Base-by-base conservation (phyloP, 2,888 invertebrate species). In the Rotaria magnacalcarata region DNA sequence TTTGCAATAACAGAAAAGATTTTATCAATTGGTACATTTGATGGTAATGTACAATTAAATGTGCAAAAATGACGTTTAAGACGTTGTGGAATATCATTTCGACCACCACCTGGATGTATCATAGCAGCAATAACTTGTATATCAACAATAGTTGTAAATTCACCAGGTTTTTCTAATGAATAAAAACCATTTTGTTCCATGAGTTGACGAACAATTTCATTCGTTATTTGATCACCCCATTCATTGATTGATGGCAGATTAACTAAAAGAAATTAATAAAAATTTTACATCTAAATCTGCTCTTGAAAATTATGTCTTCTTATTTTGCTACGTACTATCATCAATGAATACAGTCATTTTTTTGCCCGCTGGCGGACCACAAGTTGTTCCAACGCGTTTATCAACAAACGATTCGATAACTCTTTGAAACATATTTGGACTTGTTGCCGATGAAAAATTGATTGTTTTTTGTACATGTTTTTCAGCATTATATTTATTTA, bases 101-200 rank as follows among this genome's bases (percentile, higher is more conserved):
- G 93, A 19, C 97, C 97, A 85, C 97, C 97, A 87, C 97, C 95
- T 88, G 96, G 96, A 90, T 95, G 95, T 50, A 95, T 95, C 97
- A 97, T 96, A 2, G 97, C 97, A 24, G 94, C 96, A 87, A 97
- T 93, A 92, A 96, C 96, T 87, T 85, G 95, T 67, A 97, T 94
- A 91, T 97, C 97, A 3, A 95, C 93, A 87, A 97, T 94, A 24
- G 94, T 94, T 11, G 94, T 95, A 90, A 97, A 97, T 90, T 97
- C 97, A 27, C 97, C 97, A 0, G 97, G 97, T 91, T 97, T 97
- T 91, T 97, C 97, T 87, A 97, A 92, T 89, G 95, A 96, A 90
- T 97, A 97, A 91, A 97, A 97, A 10, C 97, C 97, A 88, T 94
- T 94, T 95, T 95, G 96, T 89, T 96, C 96, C 95, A 97, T 96